Evolutionary conservation across 2,888 invertebrate species (phyloP).

Genomic region (Oscheius myriophilus): DNA sequence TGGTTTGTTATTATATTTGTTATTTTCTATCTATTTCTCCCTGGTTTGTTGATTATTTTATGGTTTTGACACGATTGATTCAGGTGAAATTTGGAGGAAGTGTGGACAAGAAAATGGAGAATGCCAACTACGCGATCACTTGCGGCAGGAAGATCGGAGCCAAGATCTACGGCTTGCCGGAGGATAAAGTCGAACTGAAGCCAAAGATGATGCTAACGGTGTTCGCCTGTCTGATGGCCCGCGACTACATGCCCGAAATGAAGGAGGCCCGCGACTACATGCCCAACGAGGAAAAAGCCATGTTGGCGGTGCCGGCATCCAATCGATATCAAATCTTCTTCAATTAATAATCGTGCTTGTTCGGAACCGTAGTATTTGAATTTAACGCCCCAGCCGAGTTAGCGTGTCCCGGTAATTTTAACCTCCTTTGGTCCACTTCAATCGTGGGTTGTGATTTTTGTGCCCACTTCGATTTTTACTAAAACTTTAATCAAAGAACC

Average conservation of each 20-base stretch:
- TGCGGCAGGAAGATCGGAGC: slow-evolving; percentile 97
- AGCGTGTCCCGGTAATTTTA: too few species aligned
- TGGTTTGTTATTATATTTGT: too few species aligned
- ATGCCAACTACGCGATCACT: slow-evolving; percentile 99
- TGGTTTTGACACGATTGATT: background rate
- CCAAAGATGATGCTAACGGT: slow-evolving; percentile 99
- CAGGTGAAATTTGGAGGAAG: slow-evolving; percentile 47
- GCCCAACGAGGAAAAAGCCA: slow-evolving; percentile 8
- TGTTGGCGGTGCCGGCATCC: background rate
- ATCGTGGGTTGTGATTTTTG: too few species aligned
- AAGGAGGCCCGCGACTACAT: slow-evolving; percentile 73
- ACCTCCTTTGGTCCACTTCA: too few species aligned
- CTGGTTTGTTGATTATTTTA: slow-evolving; percentile 36
- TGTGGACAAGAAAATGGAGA: slow-evolving; percentile 76
- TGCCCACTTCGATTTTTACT: too few species aligned
- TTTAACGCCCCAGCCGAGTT: too few species aligned
- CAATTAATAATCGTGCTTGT: too few species aligned
- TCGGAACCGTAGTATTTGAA: too few species aligned
- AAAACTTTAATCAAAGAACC: too few species aligned
- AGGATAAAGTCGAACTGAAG: slow-evolving; percentile 97
- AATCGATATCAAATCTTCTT: too few species aligned
- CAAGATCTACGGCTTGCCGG: slow-evolving; percentile 95
- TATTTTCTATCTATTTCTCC: slow-evolving; percentile 88
- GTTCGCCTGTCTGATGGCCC: slow-evolving; percentile 97
- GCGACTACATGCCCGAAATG: slow-evolving; percentile 92